Evolutionary conservation across 2,888 invertebrate genomes (phyloP), one percentile per base, ranked within the genome.

Genomic region (Apeira syringaria): DNA sequence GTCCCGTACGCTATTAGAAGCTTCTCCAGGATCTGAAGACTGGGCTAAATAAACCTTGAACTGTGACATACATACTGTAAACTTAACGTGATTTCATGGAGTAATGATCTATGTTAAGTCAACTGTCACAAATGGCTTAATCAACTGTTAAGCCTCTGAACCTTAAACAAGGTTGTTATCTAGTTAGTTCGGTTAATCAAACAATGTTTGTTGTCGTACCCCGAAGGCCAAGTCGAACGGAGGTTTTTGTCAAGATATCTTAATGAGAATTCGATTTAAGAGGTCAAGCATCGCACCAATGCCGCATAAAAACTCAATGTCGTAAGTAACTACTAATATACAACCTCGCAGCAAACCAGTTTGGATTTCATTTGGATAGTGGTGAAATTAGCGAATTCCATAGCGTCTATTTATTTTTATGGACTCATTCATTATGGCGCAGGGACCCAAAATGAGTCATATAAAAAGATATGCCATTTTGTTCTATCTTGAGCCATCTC

Each of bases 221-320:
- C 18, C 13, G 32, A 35, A 42, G 25, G 42, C 17, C 25, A 17
- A 4, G 9, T 24, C 2, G 4, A 9, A 12, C 10, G 17, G 12
- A 37, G 34, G 27, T 37, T 43, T 45, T 30, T 39, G 30, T 45
- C 39, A 15, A 17, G 37, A 29, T n/a, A 20, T 20, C 2, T 30
- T 32, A 44, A 44, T 44, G 34, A 43, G 43, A 44, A 45, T 38
- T 45, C 34, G 34, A 39, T 45, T 15, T 10, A 12, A 34, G 44
- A 35, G 39, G 45, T 45, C 45, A 45, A 45, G 35, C 20, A 30
- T 38, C 13, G 20, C 8, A 10, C 18, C 2, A 20, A 28, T 7
- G 27, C 15, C 32, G 9, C 20, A 38, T n/a, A 43, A 9, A 38
- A 38, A 34, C 31, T 12, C 12, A 9, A 10, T 40, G 31, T 40